These are phyloP conservation scores for Troides aeacus DNA, from an alignment of 2,888 invertebrate genomes.

Conservation along the genomic window DNA sequence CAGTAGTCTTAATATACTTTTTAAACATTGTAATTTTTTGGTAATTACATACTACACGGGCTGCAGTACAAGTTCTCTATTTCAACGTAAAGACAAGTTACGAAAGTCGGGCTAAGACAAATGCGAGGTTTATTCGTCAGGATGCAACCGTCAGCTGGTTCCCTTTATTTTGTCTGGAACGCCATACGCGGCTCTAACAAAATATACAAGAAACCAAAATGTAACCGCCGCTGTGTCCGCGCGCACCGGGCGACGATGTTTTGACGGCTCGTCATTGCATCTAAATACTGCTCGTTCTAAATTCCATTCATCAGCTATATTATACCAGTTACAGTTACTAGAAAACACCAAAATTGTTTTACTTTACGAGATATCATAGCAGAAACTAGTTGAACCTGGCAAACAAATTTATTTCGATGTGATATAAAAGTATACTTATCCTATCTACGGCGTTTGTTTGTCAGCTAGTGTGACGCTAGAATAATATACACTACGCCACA, in stretches of 20 bases:
- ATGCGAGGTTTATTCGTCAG: slow-evolving; percentile 45
- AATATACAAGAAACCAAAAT: slow-evolving; percentile 72
- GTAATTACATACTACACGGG: no score
- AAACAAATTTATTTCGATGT: no score
- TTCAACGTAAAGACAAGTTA: slow-evolving; percentile 1
- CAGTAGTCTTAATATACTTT: no score
- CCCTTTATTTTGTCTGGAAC: slow-evolving; percentile 66
- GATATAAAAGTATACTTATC: no score
- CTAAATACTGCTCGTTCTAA: slow-evolving; percentile 32
- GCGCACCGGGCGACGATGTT: slow-evolving; percentile 52
- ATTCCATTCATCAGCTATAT: slow-evolving; percentile 11
- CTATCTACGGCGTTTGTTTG: no score
- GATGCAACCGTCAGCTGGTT: slow-evolving; percentile 58
- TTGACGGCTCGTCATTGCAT: slow-evolving; percentile 50
- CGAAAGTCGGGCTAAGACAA: slow-evolving; percentile 39
- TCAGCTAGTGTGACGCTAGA: no score
- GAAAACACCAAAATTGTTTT: no score
- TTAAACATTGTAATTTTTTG: no score
- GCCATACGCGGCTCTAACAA: slow-evolving; percentile 63
- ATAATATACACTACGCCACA: no score
- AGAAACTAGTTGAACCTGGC: no score
- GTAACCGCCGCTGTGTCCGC: slow-evolving; percentile 66
- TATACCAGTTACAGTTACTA: background rate
- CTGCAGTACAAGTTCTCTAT: background rate
- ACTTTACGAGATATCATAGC: no score